Base-by-base conservation (phyloP, 2,888 invertebrate genomes). In the Cryptocephalus primarius region DNA sequence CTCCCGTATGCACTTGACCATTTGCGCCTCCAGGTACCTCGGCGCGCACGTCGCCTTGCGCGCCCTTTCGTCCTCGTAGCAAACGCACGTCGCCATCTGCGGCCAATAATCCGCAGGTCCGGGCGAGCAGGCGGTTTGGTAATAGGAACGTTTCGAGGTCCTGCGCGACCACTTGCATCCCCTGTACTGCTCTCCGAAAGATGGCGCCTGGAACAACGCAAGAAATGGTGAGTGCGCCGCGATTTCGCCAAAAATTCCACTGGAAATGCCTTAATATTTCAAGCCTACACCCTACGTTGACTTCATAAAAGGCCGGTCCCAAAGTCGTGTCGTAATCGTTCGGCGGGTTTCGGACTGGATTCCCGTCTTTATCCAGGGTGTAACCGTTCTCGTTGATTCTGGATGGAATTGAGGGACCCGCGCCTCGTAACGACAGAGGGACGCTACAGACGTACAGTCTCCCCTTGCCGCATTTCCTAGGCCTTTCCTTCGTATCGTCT, bases 351-450 rank as follows among this genome's bases (percentile, higher is more conserved):
- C 64, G 64, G 8, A 59, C 43, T 8, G 65, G 39, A 22, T 55
- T 54, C 9, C 58, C 62, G 33, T 56, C n/a, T 12, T 47, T 46
- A 39, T 59, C 56, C n/a, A 62, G 13, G 39, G 56, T 53, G 46
- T 69, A 73, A 31, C 67, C 68, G 54, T 67, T 63, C 48, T 59
- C 61, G 50, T 66, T 61, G 4, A 58, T 44, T 42, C 56, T 52
- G 1, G 65, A 60, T 1, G 69, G 68, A 38, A 69, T 57, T 2
- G 67, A 65, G 9, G 67, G 66, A 2, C 57, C 62, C 36, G 47
- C 47, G 4, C 53, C 55, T 8, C 51, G 42, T 6, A 48, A 9
- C 2, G 53, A 53, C 40, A 58, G 65, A 1, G 63, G 63, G 4
- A 64, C 60, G 32, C 53, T 54, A 42, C 67, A 66, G 1, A 60